Conservation (phyloP, 2,888 invertebrate genomes). For the Gastracanthus pulcherrimus region DNA sequence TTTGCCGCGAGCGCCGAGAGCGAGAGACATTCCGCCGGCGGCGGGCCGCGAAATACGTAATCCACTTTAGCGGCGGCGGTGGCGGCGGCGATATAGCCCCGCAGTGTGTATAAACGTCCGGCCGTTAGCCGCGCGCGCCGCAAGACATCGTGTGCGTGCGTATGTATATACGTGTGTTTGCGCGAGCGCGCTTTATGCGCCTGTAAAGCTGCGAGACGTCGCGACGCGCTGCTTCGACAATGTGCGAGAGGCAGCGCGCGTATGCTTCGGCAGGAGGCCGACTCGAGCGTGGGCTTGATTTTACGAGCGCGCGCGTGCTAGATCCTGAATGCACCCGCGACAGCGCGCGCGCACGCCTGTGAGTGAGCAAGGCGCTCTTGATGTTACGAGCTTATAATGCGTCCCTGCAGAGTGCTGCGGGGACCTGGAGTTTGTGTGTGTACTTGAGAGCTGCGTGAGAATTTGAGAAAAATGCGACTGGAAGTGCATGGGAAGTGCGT, state of each 20-base stretch:
- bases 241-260: slow-evolving; percentile 1
- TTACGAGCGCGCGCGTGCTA: not conserved
- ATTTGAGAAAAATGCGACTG: not conserved
- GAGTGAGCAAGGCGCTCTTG: not conserved
- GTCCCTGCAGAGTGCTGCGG: not conserved
- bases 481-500: not conserved
- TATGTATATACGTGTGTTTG: not conserved
- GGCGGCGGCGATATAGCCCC: slow-evolving; percentile 1
- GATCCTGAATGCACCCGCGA: not conserved
- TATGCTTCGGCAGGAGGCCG: not conserved
- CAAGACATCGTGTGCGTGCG: not conserved
- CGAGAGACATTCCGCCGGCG: slow-evolving; percentile 30
- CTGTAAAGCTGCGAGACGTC: not conserved
- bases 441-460: not conserved
- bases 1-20: slow-evolving; percentile 66
- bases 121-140: not conserved
- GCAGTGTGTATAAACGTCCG: not conserved
- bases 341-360: too few relatives aligned
- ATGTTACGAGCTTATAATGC: slow-evolving; percentile 29
- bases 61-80: slow-evolving; percentile 69
- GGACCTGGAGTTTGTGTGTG: not conserved
- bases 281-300: slow-evolving; percentile 1
- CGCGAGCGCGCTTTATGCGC: not conserved
- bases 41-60: slow-evolving; percentile 63
- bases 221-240: slow-evolving; percentile 31